A percentile compares a stretch with the other conserved stretches of the same genome.
Evolutionary conservation across 2,113 vertebrate species (phyloP).

Genomic region (Chlorodrepanis virens): DNA sequence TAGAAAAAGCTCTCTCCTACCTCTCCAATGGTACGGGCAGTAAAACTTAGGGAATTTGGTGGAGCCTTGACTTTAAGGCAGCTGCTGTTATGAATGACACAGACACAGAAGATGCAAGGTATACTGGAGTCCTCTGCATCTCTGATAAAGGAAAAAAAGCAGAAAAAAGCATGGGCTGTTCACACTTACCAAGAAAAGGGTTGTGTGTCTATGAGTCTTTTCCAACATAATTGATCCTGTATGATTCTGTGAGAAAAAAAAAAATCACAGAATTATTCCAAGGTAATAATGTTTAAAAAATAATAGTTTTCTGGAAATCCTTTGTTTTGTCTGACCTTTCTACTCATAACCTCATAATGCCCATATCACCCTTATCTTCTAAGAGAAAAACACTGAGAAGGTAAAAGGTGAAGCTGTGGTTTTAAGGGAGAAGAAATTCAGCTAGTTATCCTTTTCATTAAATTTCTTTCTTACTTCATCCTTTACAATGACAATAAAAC

Average conservation of each 20-base stretch:
- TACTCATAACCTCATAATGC: not conserved
- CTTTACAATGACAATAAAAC: conserved; percentile 29
- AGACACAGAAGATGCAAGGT: not conserved
- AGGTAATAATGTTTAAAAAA: not conserved
- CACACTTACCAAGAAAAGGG: not conserved
- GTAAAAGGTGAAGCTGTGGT: not conserved
- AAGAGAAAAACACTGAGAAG: not conserved
- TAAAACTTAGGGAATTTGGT: not conserved
- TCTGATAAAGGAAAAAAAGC: not conserved
- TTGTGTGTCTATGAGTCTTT: not conserved
- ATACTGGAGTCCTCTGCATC: not conserved
- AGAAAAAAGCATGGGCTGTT: not conserved
- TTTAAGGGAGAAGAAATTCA: not conserved
- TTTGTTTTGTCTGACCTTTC: not conserved
- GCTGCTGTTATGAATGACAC: not conserved
- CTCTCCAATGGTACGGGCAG: not conserved
- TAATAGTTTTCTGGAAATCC: not conserved
- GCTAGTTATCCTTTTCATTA: not conserved
- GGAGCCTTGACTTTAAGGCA: not conserved
- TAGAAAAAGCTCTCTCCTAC: not conserved
- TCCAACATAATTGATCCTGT: not conserved
- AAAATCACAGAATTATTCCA: not conserved
- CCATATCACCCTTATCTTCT: not conserved
- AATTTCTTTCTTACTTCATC: conserved; percentile 11
- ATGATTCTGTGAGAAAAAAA: not conserved